Evolutionary conservation across 2,888 invertebrate species (phyloP), one percentile per base, ranked within the genome.

Genomic region (Onthophagus sagittarius): DNA sequence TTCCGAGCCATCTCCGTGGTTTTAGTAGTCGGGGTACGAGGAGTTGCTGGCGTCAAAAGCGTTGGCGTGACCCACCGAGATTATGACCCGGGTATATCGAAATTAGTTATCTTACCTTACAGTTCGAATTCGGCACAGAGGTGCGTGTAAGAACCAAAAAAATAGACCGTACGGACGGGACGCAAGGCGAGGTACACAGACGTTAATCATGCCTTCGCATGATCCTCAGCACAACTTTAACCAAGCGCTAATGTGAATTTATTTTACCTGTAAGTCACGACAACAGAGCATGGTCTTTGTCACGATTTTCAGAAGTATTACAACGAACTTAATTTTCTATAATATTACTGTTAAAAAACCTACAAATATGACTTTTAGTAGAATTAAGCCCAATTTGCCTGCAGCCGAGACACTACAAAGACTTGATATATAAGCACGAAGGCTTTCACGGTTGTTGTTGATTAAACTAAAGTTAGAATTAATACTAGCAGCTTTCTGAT

Each of bases 171-270:
- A 67, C 31, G 67, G 4, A 15, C 15, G 32, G 32, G 15, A 15
- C 31, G 9, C 31, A 23, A 74, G 76, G 76, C 75, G 76, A 75
- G 75, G 75, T 75, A 75, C 75, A 75, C 75, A 78, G 76, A 75
- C 77, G 76, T 74, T 78, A 79, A 79, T 79, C 78, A 79, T 78
- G 77, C 74, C 75, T 76, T 79, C 75, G 78, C 78, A 77, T 79
- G 78, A 79, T 67, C 67, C 67, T n/a, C 67, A 9, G 23, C 67
- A 9, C 67, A 31, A 23, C 31, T 67, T 67, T 23, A 23, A 3
- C n/a, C 15, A 67, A 23, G n/a, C 67, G 67, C 78, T 77, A 77
- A 76, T 75, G 77, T 76, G 78, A 78, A 77, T 78, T 77, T 77
- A 77, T 79, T 77, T 77, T 71, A 9, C 74, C 75, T 77, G 76